Base-by-base conservation (phyloP, 1,140 invertebrate genomes). In the Spodoptera litura region DNA sequence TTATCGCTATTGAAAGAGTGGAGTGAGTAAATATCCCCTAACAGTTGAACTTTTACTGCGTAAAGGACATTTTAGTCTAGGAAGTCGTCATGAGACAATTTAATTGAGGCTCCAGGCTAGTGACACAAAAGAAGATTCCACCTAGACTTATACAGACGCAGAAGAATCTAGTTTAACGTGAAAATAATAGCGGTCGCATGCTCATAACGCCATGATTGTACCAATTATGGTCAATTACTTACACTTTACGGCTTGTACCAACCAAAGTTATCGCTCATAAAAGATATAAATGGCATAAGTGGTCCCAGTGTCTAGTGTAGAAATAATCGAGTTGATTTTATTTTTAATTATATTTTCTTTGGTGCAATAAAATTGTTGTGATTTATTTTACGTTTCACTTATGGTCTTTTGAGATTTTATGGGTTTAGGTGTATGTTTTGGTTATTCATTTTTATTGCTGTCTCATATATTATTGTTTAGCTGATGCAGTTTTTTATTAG, bases 141-240 rank as follows among this genome's bases (percentile, higher is more conserved):
- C 10, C 13, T 44, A 70, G 52, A 52, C 66, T 9, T 31, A 8
- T 52, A 70, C 6, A 9, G 66, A 27, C 13, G 52, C 13, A 70
- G 11, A 9, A 27, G 38, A 66, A 70, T 70, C 44, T 70, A 11
- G 44, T 70, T 70, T 52, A 70, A 53, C 49, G 25, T 27, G 15
- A 31, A 70, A 71, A 35, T 71, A 71, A 71, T 71, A 38, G 53
- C 31, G 27, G 66, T 70, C 31, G n/a, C 64, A 71, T 71, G 52
- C 25, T 20, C 68, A 38, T 53, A 71, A 71, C 31, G 31, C 25
- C 68, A 71, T 35, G 27, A 71, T 71, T 71, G 68, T 56, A 71
- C 27, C 68, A 71, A 71, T 71, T 71, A 71, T 56, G n/a, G 31
- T 10, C 68, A 71, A 71, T 71, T 71, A 71, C 52, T 56, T 56